phyloP scores from a whole-genome alignment of 1,140 invertebrate species.

The Formica exsecta region DNA sequence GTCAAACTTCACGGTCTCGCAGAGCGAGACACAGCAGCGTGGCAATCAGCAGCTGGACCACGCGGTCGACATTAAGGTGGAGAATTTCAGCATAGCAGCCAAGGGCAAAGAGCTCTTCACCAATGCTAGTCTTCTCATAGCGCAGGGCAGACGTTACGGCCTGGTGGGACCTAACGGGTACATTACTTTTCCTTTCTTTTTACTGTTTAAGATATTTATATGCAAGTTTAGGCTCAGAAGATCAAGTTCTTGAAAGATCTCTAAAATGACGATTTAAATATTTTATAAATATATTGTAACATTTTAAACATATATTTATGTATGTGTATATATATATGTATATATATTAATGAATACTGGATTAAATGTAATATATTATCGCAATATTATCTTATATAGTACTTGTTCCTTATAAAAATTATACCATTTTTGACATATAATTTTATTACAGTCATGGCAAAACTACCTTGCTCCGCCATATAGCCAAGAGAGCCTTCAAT shows the following conservation, averaged over 20 bases:
- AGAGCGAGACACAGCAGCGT: conserved; percentile 85
- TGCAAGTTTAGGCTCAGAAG: no score
- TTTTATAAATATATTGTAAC: not conserved
- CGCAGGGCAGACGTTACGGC: conserved; percentile 97
- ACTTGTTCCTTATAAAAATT: conserved; percentile 36
- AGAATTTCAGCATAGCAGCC: conserved; percentile 99
- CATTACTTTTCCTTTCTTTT: conserved; percentile 61
- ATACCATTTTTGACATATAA: not conserved
- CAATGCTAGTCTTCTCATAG: conserved; percentile 98
- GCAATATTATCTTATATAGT: conserved; percentile 4
- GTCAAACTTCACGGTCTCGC: conserved; percentile 98
- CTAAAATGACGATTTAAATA: not conserved
- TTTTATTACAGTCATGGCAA: conserved; percentile 94
- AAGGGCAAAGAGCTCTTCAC: conserved; percentile 99
- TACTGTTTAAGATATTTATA: no score
- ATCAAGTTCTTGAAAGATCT: not conserved
- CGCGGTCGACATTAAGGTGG: conserved; percentile 99
- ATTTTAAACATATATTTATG: no score
- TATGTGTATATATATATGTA: not conserved
- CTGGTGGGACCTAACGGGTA: conserved; percentile 99
- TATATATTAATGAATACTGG: not conserved
- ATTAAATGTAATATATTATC: not conserved
- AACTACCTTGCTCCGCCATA: conserved; percentile 98
- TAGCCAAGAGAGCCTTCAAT: conserved; percentile 94
- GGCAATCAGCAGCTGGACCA: conserved; percentile 95